Conservation (phyloP, 2,888 invertebrate genomes). For the Trichopria drosophilae region DNA sequence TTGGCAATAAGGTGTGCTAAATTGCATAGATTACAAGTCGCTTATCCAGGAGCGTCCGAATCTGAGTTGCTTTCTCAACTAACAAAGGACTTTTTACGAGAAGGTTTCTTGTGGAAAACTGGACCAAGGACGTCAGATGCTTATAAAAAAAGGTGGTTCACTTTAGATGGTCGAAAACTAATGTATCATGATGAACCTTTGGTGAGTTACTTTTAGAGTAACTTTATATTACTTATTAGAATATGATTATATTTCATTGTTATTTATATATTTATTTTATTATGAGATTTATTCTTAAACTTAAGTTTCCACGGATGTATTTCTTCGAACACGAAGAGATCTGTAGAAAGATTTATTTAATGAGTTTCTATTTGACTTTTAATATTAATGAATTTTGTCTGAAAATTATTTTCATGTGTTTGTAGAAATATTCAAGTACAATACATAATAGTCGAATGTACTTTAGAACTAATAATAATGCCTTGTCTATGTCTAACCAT, state of each 20-base stretch:
- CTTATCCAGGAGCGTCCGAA: slow-evolving; percentile 77
- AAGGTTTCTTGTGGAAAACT: slow-evolving; percentile 89
- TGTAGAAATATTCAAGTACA: too few species aligned
- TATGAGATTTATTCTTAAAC: too few species aligned
- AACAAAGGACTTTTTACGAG: slow-evolving; percentile 80
- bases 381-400: too few species aligned
- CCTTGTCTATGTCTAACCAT: too few species aligned
- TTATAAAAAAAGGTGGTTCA: slow-evolving; percentile 86
- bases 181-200: slow-evolving; percentile 90
- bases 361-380: too few species aligned
- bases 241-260: not conserved
- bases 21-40: slow-evolving; percentile 78
- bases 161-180: slow-evolving; percentile 83
- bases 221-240: not conserved
- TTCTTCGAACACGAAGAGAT: too few species aligned
- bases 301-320: too few species aligned
- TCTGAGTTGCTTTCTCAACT: slow-evolving; percentile 72
- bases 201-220: slow-evolving; percentile 50
- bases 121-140: slow-evolving; percentile 81
- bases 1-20: slow-evolving; percentile 83
- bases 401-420: too few species aligned
- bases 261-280: too few species aligned
- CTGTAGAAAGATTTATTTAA: too few species aligned
- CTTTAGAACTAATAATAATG: too few species aligned
- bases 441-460: too few species aligned